These are phyloP conservation scores for rat (Rattus norvegicus) DNA, from an alignment of 2,113 vertebrate species.

Conservation along the genomic window GRCr8 NC_086024.1:20276001-20276500, in stretches of 20 bases:
- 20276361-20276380: background rate
- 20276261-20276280: background rate
- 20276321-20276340: background rate
- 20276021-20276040: background rate
- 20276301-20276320: background rate
- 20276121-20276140: background rate
- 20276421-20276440: background rate
- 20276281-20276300: background rate
- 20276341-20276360: background rate
- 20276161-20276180: background rate
- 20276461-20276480: background rate
- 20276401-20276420: background rate
- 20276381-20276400: background rate
- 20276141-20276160: background rate
- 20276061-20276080: background rate
- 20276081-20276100: background rate
- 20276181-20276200: background rate
- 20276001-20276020: background rate
- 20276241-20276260: background rate
- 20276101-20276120: background rate
- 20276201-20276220: background rate
- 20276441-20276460: background rate
- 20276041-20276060: background rate
- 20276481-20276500: background rate
- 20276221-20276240: background rate